Base-by-base conservation (phyloP, 1,140 invertebrate genomes). In the Chrysomallon squamiferum region DNA sequence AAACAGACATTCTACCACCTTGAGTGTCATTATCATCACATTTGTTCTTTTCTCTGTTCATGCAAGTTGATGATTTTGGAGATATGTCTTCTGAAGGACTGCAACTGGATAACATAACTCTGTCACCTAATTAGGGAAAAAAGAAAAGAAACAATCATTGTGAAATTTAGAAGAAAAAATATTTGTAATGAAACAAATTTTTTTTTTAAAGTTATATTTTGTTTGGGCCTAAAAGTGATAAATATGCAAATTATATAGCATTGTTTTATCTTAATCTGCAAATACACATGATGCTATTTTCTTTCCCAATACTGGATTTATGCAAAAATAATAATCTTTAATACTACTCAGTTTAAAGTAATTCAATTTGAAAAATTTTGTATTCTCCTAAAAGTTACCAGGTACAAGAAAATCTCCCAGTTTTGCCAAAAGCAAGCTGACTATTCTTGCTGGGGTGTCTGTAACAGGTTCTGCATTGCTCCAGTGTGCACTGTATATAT, bases 321-420 rank as follows among this genome's bases (percentile, higher is more conserved):
- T n/a, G n/a, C n/a, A n/a, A n/a, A n/a, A n/a, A n/a, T n/a, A n/a
- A n/a, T n/a, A n/a, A n/a, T n/a, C n/a, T n/a, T n/a, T n/a, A n/a
- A n/a, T n/a, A n/a, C n/a, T n/a, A n/a, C n/a, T n/a, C n/a, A n/a
- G n/a, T n/a, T n/a, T n/a, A n/a, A n/a, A n/a, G n/a, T n/a, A n/a
- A n/a, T n/a, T n/a, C n/a, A n/a, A n/a, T n/a, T n/a, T n/a, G n/a
- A n/a, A n/a, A n/a, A n/a, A n/a, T n/a, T n/a, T n/a, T n/a, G n/a
- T n/a, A n/a, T n/a, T n/a, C n/a, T n/a, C n/a, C n/a, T n/a, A n/a
- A 27, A 50, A 13, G 32, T 58, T 71, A 83, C 85, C 84, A 59
- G 84, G 84, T n/a, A 86, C 80, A 7, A 86, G 71, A 59, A 84
- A 85, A 63, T 86, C 85, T 22, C 83, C 84, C 29, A 86, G 74